Base-by-base conservation (phyloP, 2,888 invertebrate genomes). In the Drosophila peninsularis region DNA sequence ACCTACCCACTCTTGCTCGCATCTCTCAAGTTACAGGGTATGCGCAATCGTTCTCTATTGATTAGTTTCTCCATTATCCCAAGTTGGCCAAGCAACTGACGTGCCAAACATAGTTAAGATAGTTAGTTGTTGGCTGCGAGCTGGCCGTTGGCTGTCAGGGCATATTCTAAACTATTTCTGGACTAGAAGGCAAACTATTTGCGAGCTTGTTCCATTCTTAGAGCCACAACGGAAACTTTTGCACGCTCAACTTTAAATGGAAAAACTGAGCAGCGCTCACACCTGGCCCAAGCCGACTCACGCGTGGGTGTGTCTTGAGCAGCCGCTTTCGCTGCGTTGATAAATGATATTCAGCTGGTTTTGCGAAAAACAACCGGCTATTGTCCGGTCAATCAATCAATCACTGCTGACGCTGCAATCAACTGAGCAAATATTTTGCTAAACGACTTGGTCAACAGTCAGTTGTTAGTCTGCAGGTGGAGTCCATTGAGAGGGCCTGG, bases 31-130 rank as follows among this genome's bases (percentile, higher is more conserved):
- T 4, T n/a, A n/a, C 34, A 32, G 63, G 37, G 44, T 62, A 32
- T 62, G 5, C 3, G 11, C 42, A 58, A n/a, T n/a, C 36, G 45
- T 45, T 19, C 67, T 44, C 42, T 73, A 82, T 82, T 71, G 82
- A 84, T 82, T 84, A 82, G 27, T 36, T 32, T 32, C 14, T 1
- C 24, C 10, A 17, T 37, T 36, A 52, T 37, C n/a, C 37, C 5
- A 50, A 50, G 54, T 72, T 76, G 68, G 52, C 56, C 60, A 62
- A 32, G 55, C 17, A 41, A 6, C 36, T 27, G 63, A 78, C 82
- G 69, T 85, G 85, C 69, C 78, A 80, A 72, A 78, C 67, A 71
- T 75, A 62, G 80, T 68, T 82, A 77, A 73, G 82, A 84, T 79
- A 74, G 75, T 64, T 62, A 42, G 62, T 45, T 32, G 47, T 60